Base-by-base conservation (phyloP, 2,888 invertebrate genomes). In the Petrolisthes manimaculis region DNA sequence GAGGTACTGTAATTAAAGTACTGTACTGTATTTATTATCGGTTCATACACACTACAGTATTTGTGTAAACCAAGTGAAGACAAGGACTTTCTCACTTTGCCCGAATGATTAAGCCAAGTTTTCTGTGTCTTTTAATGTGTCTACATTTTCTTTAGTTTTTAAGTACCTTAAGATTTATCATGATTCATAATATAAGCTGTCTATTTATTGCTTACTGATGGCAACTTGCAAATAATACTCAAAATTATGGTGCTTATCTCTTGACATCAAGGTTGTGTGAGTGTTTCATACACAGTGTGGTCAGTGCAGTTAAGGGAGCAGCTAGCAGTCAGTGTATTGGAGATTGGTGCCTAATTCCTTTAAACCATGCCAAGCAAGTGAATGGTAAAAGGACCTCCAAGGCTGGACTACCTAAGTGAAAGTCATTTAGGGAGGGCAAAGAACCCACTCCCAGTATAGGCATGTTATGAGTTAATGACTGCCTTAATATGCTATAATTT, bases 161-260 rank as follows among this genome's bases (percentile, higher is more conserved):
- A 12, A 6, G 71, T 71, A 71, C 71, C 71, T 71, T 71, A 21
- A 71, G 21, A 6, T 71, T 71, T 71, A n/a, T 21, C 71, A 71
- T 71, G 71, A 3, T n/a, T n/a, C 71, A 12, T 71, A 37, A 37
- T 37, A 37, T 37, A 21, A 71, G 71, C 71, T 71, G n/a, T 71
- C 71, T 71, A 71, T 71, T 71, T 71, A 71, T 71, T 71, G 71
- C 71, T 71, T 71, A 12, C 14, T n/a, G n/a, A 71, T 71, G 71
- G 71, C 71, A 71, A 71, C 71, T n/a, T 71, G 71, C 71, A 21
- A 37, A 71, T 71, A 71, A 71, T 71, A 71, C 71, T 71, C 88
- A 88, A 86, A 86, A 81, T 88, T 84, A 71, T 84, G 88, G 88
- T 88, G 88, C 88, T 88, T 84, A 84, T 75, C 6, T 81, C 53